Base-by-base conservation (phyloP, 2,797 vertebrate species). In the Monodelphis domestica region DNA sequence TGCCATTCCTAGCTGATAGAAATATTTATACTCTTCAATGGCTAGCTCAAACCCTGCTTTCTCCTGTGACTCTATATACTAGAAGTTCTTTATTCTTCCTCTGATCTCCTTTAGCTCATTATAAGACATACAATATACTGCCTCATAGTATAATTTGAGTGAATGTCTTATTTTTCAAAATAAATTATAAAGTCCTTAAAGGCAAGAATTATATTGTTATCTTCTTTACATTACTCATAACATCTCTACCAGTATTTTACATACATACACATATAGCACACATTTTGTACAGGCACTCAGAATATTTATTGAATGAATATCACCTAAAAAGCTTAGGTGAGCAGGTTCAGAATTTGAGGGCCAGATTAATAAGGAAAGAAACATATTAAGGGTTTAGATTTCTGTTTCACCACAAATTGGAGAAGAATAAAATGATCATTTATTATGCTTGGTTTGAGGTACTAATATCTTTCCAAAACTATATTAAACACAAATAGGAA, bases 391-490 rank as follows among this genome's bases (percentile, higher is more conserved):
- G 54, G 59, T 88, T 4, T 28, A 93, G 59, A 89, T 7, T 94
- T 55, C 54, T 91, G 84, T 52, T 95, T 91, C 26, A 57, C 30
- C 53, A 53, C 12, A 45, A 88, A 53, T 50, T 93, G 51, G 21
- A 84, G 70, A 94, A 78, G 63, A 95, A 24, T 29, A 95, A 93
- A 93, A 38, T 24, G 52, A 28, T 91, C 88, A 56, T 53, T 78
- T 63, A 54, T 92, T 90, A n/a, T 63, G 5, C 88, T 54, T 63
- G 30, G 11, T 51, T 55, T 7, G n/a, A n/a, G 15, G 6, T 14
- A 56, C 21, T 92, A 53, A 51, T 57, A 78, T 94, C 88, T 91
- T 96, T 87, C 93, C 51, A 96, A 95, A 95, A 53, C 89, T 2
- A 93, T 93, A 93, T 28, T 56, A 90, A 90, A 50, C 93, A 5